Percentiles rank a stretch among this genome's conserved stretches.
phyloP scores from a whole-genome alignment of 2,113 vertebrate genomes.

The Mesoclemmys tuberculata region DNA sequence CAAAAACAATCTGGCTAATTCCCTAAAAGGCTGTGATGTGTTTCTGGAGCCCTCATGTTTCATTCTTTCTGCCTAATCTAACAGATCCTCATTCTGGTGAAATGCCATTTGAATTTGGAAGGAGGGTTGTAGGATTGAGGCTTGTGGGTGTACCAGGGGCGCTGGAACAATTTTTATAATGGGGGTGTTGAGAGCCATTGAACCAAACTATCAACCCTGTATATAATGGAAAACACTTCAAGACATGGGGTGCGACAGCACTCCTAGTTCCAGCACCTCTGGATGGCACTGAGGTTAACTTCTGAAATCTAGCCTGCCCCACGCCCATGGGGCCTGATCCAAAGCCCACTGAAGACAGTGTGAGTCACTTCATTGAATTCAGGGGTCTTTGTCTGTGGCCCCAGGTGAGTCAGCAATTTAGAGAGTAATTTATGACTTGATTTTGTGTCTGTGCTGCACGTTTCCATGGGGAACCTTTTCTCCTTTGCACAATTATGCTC shows the following conservation, averaged over 20 bases:
- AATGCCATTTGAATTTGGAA: not conserved
- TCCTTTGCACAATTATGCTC: accelerated
- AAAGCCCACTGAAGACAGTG: not conserved
- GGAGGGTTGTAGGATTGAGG: not conserved
- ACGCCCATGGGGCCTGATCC: accelerated
- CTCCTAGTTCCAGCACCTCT: no score
- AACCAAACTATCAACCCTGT: no score
- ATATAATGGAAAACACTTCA: no score
- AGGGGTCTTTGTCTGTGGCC: not conserved
- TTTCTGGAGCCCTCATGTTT: not conserved
- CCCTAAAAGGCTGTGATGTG: not conserved
- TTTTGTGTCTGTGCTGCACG: not conserved
- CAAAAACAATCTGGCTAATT: not conserved
- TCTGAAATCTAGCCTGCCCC: no score
- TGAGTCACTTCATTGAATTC: not conserved
- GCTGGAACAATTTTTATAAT: no score
- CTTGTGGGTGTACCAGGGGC: no score
- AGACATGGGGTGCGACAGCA: no score
- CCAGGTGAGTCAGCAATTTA: not conserved
- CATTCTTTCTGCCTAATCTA: not conserved
- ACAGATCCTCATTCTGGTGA: accelerated
- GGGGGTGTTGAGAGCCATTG: no score
- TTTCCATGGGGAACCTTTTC: not conserved
- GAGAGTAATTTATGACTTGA: not conserved
- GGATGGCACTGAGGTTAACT: not conserved